Conservation (phyloP, 2,888 invertebrate species). For the Biston betularia region DNA sequence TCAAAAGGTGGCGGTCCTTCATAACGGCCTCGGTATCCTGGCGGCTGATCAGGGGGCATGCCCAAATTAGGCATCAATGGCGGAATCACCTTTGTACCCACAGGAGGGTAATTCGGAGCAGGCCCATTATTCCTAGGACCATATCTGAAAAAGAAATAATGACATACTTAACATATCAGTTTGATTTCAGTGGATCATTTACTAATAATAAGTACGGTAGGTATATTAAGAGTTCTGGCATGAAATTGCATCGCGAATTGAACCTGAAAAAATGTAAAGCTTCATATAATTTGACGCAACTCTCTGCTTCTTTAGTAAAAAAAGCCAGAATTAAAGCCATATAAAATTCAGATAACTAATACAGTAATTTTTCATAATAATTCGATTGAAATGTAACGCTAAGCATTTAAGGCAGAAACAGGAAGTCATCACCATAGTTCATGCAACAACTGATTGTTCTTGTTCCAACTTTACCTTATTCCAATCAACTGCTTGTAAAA, state of each 20-base stretch:
- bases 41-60: constrained; percentile 65
- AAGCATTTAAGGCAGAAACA: background rate
- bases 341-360: too few relatives aligned
- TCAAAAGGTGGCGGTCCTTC: constrained; percentile 82
- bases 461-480: too few relatives aligned
- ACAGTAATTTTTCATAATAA: too few relatives aligned
- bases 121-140: constrained; percentile 71
- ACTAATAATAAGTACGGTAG: background rate
- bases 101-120: constrained; percentile 68
- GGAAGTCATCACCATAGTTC: too few relatives aligned
- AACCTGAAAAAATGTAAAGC: constrained; percentile 49
- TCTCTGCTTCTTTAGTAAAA: too few relatives aligned
- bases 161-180: constrained; percentile 3
- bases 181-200: background rate
- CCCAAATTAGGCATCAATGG: constrained; percentile 62
- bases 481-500: too few relatives aligned
- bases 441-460: too few relatives aligned
- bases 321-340: too few relatives aligned
- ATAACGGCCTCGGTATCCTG: constrained; percentile 76
- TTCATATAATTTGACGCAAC: background rate
- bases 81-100: constrained; percentile 70
- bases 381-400: background rate
- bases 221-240: background rate
- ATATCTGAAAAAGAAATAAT: constrained; percentile 72
- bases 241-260: constrained; percentile 61